Percentiles rank a stretch among this genome's conserved stretches.
Evolutionary conservation across 2,113 vertebrate species (phyloP).

Genomic region (Paracanthobrama guichenoti): DNA sequence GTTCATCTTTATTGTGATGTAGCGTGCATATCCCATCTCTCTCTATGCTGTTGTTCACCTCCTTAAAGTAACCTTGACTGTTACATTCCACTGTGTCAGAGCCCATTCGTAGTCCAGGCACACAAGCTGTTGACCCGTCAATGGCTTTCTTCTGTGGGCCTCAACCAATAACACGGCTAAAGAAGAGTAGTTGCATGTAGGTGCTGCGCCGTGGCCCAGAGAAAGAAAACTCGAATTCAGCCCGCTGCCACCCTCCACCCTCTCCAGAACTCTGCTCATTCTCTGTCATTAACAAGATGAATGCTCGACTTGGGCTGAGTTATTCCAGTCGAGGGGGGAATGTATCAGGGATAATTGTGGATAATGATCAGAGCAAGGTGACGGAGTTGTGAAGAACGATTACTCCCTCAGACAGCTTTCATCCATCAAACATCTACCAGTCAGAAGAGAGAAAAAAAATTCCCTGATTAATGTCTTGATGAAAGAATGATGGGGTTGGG

Average conservation of each 20-base stretch:
- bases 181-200: not conserved
- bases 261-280: constrained; percentile 31
- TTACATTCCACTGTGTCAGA: constrained; percentile 11
- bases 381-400: constrained; percentile 37
- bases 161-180: not conserved
- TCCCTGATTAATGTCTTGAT: constrained; percentile 33
- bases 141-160: not conserved
- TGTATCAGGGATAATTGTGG: constrained; percentile 58
- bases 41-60: not conserved
- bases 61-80: constrained; percentile 32
- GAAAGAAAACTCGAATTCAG: not conserved
- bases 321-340: constrained; percentile 47
- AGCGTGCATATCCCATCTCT: not conserved
- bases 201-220: not conserved
- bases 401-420: constrained; percentile 3
- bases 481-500: constrained; percentile 10
- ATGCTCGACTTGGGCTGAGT: constrained; percentile 48
- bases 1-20: not conserved
- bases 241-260: not conserved
- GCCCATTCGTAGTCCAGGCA: constrained; percentile 36
- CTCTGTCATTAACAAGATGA: constrained; percentile 53
- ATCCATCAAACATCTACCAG: constrained; percentile 48
- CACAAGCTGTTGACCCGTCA: constrained; percentile 12
- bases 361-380: constrained; percentile 54
- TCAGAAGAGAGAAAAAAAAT: constrained; percentile 6